Evolutionary conservation across 2,888 invertebrate genomes (phyloP).

Genomic region (Spodoptera picta): DNA sequence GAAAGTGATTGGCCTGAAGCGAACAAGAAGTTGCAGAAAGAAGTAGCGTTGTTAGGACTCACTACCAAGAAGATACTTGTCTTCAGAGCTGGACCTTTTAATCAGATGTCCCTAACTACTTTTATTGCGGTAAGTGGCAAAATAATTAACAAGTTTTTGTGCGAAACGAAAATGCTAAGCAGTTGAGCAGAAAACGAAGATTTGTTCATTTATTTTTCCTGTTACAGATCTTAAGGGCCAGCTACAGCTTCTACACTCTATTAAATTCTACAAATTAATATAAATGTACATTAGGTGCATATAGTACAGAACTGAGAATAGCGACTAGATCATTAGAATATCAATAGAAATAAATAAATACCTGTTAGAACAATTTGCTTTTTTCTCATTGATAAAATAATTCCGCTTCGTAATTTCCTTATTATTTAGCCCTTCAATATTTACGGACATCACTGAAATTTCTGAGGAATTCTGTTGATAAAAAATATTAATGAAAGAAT

Average conservation of each 20-base stretch:
- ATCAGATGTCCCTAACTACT: conserved; percentile 74
- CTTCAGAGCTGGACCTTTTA: conserved; percentile 76
- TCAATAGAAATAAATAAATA: too few species aligned
- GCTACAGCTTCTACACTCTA: conserved; percentile 78
- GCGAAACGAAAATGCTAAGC: too few species aligned
- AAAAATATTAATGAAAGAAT: conserved; percentile 58
- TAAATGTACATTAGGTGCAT: conserved; percentile 5
- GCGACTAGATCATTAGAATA: too few species aligned
- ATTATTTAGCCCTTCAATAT: conserved; percentile 38
- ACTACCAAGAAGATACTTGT: conserved; percentile 64
- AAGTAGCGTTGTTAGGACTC: conserved; percentile 65
- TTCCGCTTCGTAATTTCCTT: conserved; percentile 17
- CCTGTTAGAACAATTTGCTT: neutral
- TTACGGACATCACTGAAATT: conserved; percentile 45
- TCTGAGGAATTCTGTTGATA: conserved; percentile 45
- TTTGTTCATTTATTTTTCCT: too few species aligned
- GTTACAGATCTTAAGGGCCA: conserved; percentile 73
- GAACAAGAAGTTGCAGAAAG: conserved; percentile 58
- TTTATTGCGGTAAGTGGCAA: conserved; percentile 68
- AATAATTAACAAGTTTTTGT: too few species aligned
- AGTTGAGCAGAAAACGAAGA: too few species aligned
- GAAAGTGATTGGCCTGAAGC: conserved; percentile 69
- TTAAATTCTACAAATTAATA: conserved; percentile 65
- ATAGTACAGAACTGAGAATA: too few species aligned
- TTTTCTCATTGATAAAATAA: neutral